Percentiles rank a stretch among this genome's conserved stretches.
phyloP scores from a whole-genome alignment of 2,888 invertebrate genomes.

The Gymnosoma rotundatum region DNA sequence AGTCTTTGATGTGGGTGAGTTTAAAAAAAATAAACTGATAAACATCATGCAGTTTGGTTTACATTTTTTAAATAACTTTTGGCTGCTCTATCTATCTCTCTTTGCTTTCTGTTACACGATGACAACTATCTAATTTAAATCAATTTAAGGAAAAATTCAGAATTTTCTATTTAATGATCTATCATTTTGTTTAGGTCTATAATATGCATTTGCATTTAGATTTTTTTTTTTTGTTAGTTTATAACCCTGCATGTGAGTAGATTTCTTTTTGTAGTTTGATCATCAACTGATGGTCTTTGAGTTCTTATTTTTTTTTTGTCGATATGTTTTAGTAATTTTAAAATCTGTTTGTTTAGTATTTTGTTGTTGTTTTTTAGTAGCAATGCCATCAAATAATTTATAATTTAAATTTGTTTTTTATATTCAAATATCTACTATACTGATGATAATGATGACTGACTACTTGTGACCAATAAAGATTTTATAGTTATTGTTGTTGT shows the following conservation, averaged over 20 bases:
- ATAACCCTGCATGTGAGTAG: constrained; percentile 16
- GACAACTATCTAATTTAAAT: constrained; percentile 80
- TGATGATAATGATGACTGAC: constrained; percentile 25
- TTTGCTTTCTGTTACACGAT: constrained; percentile 2
- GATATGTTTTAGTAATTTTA: neutral
- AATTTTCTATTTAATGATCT: constrained; percentile 12
- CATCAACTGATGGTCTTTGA: constrained; percentile 33
- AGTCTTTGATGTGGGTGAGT: constrained; percentile 65
- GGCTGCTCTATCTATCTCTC: neutral
- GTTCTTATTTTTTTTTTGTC: constrained; percentile 19
- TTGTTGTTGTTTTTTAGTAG: constrained; percentile 33
- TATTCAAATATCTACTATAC: constrained; percentile 34
- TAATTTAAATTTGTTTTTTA: constrained; percentile 60
- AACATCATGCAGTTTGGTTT: neutral
- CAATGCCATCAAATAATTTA: constrained; percentile 68
- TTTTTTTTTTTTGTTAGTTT: constrained; percentile 7
- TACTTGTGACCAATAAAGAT: constrained; percentile 61
- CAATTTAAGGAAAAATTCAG: constrained; percentile 73
- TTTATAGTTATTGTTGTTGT: constrained; percentile 34
- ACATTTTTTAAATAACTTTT: neutral
- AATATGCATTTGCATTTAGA: neutral
- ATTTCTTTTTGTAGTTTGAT: constrained; percentile 24
- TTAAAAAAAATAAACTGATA: neutral
- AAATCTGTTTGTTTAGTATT: constrained; percentile 24
- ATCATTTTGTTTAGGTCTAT: constrained; percentile 8